Evolutionary conservation across 2,888 invertebrate genomes (phyloP), one percentile per base, ranked within the genome.

Genomic region (Phalangium opilio): DNA sequence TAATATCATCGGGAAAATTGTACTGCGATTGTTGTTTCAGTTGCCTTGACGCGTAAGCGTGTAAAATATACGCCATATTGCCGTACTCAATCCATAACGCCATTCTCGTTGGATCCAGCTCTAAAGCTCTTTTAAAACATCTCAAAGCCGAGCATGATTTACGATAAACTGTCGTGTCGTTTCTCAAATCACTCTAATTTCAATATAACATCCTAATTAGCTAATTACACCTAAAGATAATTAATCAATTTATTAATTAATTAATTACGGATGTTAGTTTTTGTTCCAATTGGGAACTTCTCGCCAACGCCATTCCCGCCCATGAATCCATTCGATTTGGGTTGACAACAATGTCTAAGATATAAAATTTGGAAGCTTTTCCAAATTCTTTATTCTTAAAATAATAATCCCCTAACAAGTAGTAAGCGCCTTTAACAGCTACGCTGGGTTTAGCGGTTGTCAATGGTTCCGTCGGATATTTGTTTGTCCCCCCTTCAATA

Each of bases 61-160:
- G 87, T 14, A 90, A 78, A 57, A 79, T 80, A 61, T 93, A 95
- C 2, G 84, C 82, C 60, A 91, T 83, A 33, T 80, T 79, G 2
- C 91, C 93, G 63, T 81, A 87, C 64, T 95, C 93, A 45, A 89
- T 83, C 83, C 85, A 84, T 59, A 91, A 70, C 44, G 79, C 76
- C 60, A 82, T 78, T 32, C 75, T 75, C 3, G 58, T 56, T 1
- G 79, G 75, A 54, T 83, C 79, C 27, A 91, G 64, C 55, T 79
- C 75, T 35, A 89, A 70, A 1, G 90, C 81, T 56, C 79, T 76
- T 58, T 79, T 75, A 62, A 84, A 91, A 67, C 90, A 89, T 48
- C 78, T 73, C 55, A 84, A 75, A 0, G 83, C 80, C 38, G 79
- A 74, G 57, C 60, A 58, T 8, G 71, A 73, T 60, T 78, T 70